Conservation (phyloP, 1,140 invertebrate species). For the Drosophila kikkawai region DNA sequence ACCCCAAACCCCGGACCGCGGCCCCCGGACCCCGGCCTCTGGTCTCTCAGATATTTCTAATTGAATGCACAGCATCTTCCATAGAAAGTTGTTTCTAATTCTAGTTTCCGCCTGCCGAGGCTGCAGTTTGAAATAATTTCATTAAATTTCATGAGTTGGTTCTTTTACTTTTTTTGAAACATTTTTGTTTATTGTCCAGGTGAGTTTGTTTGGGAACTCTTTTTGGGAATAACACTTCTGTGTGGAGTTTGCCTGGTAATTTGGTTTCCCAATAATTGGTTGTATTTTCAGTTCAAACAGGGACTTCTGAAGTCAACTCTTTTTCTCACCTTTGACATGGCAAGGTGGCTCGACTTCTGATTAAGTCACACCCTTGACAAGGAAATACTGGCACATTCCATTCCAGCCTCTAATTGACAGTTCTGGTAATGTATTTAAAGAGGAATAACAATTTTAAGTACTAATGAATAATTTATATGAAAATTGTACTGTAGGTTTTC, state of each 20-base stretch:
- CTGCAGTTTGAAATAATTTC: slow-evolving; percentile 62
- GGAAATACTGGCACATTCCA: too few relatives aligned
- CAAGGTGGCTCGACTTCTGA: slow-evolving; percentile 4
- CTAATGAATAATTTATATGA: background rate
- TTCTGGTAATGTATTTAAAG: background rate
- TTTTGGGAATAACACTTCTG: slow-evolving; percentile 3
- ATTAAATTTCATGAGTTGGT: slow-evolving; percentile 75
- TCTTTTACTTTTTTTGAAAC: slow-evolving; percentile 21
- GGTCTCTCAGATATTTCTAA: slow-evolving; percentile 63
- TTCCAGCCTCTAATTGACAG: background rate
- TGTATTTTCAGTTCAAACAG: slow-evolving; percentile 10
- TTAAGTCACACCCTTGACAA: slow-evolving; percentile 15
- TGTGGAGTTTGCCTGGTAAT: slow-evolving; percentile 14
- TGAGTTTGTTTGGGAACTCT: background rate
- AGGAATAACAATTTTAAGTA: background rate
- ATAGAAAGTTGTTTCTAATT: slow-evolving; percentile 34
- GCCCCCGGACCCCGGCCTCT: background rate
- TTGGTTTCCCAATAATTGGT: slow-evolving; percentile 14
- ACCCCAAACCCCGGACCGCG: background rate
- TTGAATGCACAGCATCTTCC: slow-evolving; percentile 66
- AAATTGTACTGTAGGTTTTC: background rate
- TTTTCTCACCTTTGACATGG: slow-evolving; percentile 16
- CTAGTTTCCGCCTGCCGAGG: slow-evolving; percentile 12
- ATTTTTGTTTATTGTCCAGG: slow-evolving; percentile 4
- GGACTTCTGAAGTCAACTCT: slow-evolving; percentile 13